Percentiles rank a stretch among this genome's conserved stretches.
Conservation (phyloP, 1,140 invertebrate species). For the Antheraea pernyi region DNA sequence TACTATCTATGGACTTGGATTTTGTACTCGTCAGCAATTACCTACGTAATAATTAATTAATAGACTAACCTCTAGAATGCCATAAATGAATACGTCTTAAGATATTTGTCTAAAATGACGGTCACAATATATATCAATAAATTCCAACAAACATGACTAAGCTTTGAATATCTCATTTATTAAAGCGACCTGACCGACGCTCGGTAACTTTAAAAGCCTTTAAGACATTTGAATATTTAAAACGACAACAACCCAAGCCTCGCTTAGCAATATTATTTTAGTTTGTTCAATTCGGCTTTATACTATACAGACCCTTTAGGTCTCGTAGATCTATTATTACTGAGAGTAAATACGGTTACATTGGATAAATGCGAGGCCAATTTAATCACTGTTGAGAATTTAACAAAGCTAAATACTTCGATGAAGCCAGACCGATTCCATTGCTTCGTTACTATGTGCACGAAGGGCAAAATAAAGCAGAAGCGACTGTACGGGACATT, state of each 20-base stretch:
- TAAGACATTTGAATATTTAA: slow-evolving; percentile 1
- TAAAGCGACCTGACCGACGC: too few species aligned
- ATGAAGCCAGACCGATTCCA: slow-evolving; percentile 13
- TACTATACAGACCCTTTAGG: neutral
- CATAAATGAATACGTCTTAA: too few species aligned
- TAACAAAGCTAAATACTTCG: slow-evolving; percentile 28
- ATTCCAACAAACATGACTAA: too few species aligned
- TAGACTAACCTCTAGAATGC: too few species aligned
- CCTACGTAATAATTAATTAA: too few species aligned
- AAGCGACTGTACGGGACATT: too few species aligned
- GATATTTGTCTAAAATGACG: too few species aligned
- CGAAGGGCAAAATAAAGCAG: neutral
- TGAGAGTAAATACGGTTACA: neutral
- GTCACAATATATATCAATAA: too few species aligned
- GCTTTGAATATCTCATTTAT: too few species aligned
- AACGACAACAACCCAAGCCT: neutral
- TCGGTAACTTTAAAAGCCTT: neutral
- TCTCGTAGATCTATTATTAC: neutral
- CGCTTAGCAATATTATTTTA: neutral
- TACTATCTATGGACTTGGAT: too few species aligned
- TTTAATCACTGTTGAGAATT: slow-evolving; percentile 6
- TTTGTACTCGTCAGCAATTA: too few species aligned
- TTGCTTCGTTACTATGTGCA: slow-evolving; percentile 30
- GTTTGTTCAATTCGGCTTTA: neutral
- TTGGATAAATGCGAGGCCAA: slow-evolving; percentile 6